Evolutionary conservation across 2,888 invertebrate genomes (phyloP), one percentile per base, ranked within the genome.

Genomic region (Drosophila siamana): DNA sequence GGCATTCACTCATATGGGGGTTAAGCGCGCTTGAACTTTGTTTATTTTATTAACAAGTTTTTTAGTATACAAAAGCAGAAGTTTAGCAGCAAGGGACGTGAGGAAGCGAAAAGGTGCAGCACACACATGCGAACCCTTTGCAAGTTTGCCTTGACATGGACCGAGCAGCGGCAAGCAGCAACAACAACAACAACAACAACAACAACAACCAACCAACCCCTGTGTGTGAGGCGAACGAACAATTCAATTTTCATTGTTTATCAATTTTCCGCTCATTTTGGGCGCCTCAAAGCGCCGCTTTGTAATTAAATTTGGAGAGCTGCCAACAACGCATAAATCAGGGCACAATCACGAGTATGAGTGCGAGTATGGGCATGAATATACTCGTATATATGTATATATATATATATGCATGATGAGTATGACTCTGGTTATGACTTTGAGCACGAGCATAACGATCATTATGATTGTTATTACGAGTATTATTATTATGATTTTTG

Each of bases 221-320:
- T 70, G 60, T 74, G 70, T 46, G 66, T 62, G 65, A 51, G 59
- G 55, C 61, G 41, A 57, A 38, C 61, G 41, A 57, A 38, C 78
- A 83, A 87, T 90, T 87, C 89, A 87, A 88, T 89, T 91, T 91
- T 86, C 87, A 90, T 90, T 91, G 90, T 91, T 90, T 91, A 90
- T 91, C 88, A 90, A 91, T 91, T 91, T 90, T 87, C 84, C 83
- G 91, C 89, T 81, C 80, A 88, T 89, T 91, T 87, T 84, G 76
- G 71, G 78, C 79, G 75, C 81, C 79, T 84, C 78, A 80, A 84
- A 86, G 81, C 61, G 74, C 24, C 66, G 89, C 69, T 69, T 76
- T 73, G 84, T 90, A 91, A 91, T 91, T 91, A 91, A 90, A 88
- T 90, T 90, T 90, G 91, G 89, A 84, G 78, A 80, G 77, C 80